Base-by-base conservation (phyloP, 2,797 vertebrate genomes). In the Lithobates pipiens region DNA sequence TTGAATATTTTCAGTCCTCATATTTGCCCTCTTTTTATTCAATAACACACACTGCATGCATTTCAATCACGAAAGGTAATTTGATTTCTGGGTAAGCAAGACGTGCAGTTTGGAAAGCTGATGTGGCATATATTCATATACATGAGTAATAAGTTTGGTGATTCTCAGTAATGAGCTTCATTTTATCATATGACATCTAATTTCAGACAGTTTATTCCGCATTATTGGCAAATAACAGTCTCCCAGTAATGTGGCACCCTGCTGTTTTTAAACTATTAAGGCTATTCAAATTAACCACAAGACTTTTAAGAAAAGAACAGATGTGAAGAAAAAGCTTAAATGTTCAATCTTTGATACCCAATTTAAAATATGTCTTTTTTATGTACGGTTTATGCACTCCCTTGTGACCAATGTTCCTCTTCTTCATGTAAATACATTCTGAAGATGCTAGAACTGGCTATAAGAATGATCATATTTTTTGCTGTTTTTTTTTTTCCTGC, bases 91-190 rank as follows among this genome's bases (percentile, higher is more conserved):
- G 46, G 72, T 77, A 77, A 82, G 85, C 74, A 82, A 86, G 70
- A 82, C 67, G 68, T 50, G 67, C 75, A 82, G 67, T 82, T 77
- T 72, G 80, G 85, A 77, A 86, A 86, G 74, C 85, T 82, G 74
- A 77, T 86, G 85, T 77, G 85, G 74, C 85, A 86, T 73, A 77
- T 86, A 86, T 86, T 86, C 75, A 86, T 82, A 86, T 82, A 86
- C 34, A 77, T 82, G 74, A 82, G 68, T 82, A 82, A 86, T 86
- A 77, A 71, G 85, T 77, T 82, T 82, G 79, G 79, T 74, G 67
- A 77, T 86, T 82, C 72, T 81, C 54, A 54, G 44, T 86, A 86
- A 82, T 70, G 80, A 86, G 79, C 85, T 77, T 77, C 80, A 82
- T 86, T 86, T 86, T 77, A 71, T 86, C 85, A 86, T 86, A 77